Percentiles rank a stretch among this genome's conserved stretches.
Evolutionary conservation across 1,140 invertebrate genomes (phyloP).

Genomic region (Samia ricini): DNA sequence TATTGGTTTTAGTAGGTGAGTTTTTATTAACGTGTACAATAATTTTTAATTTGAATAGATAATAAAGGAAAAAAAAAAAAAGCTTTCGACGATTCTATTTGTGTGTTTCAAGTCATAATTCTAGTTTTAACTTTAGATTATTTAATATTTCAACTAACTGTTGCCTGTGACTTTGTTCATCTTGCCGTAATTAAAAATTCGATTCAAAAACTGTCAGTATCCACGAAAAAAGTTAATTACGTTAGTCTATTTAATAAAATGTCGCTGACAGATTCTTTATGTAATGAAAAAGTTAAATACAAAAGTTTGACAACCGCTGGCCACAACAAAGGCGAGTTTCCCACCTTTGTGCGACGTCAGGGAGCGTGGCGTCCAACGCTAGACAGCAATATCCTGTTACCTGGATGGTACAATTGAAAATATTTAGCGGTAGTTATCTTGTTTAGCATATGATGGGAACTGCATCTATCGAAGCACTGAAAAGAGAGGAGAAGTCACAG

Average conservation of each 20-base stretch:
- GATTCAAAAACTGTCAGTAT: background rate
- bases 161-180: no score
- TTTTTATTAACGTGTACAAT: no score
- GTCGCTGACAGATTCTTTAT: background rate
- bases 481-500: no score
- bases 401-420: constrained; percentile 12
- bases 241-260: constrained; percentile 1
- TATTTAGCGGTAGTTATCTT: constrained; percentile 17
- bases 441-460: no score
- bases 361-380: constrained; percentile 45
- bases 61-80: no score
- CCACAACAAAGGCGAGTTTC: constrained; percentile 43
- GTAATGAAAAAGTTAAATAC: constrained; percentile 30
- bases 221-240: background rate
- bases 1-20: no score
- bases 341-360: constrained; percentile 50
- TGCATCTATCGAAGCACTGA: no score
- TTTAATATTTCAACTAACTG: no score
- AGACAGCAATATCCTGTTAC: constrained; percentile 59
- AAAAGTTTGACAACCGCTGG: constrained; percentile 42
- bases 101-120: no score
- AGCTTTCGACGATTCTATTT: no score
- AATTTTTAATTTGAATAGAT: no score
- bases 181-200: background rate
- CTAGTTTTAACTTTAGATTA: no score